Conservation (phyloP, 2,888 invertebrate species). For the Ariolimax columbianus region DNA sequence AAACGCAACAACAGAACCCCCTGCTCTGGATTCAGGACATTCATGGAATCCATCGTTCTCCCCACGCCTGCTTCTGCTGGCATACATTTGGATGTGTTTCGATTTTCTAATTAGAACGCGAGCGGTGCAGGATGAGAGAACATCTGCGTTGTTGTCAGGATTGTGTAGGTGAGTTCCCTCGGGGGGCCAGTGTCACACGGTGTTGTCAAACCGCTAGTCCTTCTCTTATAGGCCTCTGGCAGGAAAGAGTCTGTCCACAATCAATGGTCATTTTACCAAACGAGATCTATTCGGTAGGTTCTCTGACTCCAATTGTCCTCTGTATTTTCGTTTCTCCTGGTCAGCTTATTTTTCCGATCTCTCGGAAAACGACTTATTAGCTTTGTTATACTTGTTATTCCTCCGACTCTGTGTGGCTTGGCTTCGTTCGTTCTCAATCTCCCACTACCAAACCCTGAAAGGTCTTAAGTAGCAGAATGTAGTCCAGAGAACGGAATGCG, state of each 20-base stretch:
- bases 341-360: too few species aligned
- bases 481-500: too few species aligned
- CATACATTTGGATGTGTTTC: conserved; percentile 28
- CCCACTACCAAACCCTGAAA: too few species aligned
- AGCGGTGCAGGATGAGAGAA: not conserved
- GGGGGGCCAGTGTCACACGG: not conserved
- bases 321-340: too few species aligned
- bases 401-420: too few species aligned
- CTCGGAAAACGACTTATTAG: too few species aligned
- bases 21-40: not conserved
- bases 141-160: conserved; percentile 25
- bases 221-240: conserved; percentile 1
- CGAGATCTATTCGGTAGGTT: not conserved
- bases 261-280: conserved; percentile 3
- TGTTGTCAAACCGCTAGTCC: conserved; percentile 6
- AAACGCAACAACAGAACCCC: not conserved
- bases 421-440: too few species aligned
- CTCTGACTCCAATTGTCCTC: too few species aligned
- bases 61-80: not conserved
- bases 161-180: not conserved
- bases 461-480: too few species aligned
- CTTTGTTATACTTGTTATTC: too few species aligned
- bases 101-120: conserved; percentile 35
- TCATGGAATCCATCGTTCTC: not conserved
- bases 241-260: not conserved